A percentile compares a stretch with the other conserved stretches of the same genome.
These are phyloP conservation scores for Cyclargus thomasi DNA, from an alignment of 1,140 invertebrate species.

Conservation along the genomic window DNA sequence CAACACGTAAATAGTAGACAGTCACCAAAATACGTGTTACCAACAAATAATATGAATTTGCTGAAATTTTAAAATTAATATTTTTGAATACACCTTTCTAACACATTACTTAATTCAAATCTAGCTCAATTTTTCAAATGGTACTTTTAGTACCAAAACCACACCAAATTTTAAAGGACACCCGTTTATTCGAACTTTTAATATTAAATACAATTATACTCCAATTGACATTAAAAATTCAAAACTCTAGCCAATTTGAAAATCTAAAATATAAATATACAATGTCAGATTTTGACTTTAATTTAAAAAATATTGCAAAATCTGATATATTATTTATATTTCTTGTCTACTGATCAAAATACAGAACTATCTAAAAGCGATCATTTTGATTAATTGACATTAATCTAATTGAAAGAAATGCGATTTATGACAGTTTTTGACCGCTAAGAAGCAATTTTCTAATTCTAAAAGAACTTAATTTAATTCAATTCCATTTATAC, in stretches of 20 bases:
- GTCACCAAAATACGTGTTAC: too few species aligned
- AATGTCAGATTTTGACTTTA: neutral
- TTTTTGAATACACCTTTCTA: neutral
- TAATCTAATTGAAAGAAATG: neutral
- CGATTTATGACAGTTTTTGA: neutral
- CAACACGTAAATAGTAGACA: too few species aligned
- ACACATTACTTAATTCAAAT: neutral
- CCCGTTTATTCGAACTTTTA: conserved; percentile 17
- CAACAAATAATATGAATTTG: too few species aligned
- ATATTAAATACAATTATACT: conserved; percentile 13
- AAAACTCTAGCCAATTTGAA: conserved; percentile 11
- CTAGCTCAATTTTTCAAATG: neutral
- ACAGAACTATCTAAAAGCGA: neutral
- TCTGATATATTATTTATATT: neutral
- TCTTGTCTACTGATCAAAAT: neutral
- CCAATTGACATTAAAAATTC: conserved; percentile 18
- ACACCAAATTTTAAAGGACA: neutral
- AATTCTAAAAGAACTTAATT: conserved; percentile 8
- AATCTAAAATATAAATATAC: neutral
- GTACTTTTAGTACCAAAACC: neutral
- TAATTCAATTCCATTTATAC: conserved; percentile 23
- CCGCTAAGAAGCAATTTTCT: conserved; percentile 10
- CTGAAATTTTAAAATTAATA: neutral
- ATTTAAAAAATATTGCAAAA: neutral
- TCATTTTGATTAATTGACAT: conserved; percentile 2